These are phyloP conservation scores for Ovibos moschatus DNA, from an alignment of 2,113 vertebrate species.

Conservation along the genomic window DNA sequence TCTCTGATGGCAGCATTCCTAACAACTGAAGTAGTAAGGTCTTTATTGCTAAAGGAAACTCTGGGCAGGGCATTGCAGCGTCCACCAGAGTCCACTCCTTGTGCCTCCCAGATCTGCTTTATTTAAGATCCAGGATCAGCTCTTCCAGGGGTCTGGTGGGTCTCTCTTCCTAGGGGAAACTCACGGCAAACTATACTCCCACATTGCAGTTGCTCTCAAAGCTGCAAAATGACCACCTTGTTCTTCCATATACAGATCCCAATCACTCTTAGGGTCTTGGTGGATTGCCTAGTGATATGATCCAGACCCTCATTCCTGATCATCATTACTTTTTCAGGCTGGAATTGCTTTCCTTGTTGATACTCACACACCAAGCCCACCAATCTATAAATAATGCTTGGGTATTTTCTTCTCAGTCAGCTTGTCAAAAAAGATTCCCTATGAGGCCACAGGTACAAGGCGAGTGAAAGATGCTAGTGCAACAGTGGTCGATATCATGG, in stretches of 20 bases:
- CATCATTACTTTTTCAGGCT: background rate
- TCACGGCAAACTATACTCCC: background rate
- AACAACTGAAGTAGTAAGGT: background rate
- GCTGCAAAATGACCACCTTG: background rate
- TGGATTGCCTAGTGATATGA: background rate
- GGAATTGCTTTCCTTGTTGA: background rate
- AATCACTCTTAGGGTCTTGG: background rate
- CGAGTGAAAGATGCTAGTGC: background rate
- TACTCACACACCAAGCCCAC: background rate
- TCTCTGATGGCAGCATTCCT: conserved; percentile 15
- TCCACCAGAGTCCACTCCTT: background rate
- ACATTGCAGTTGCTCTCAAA: background rate
- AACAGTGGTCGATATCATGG: background rate
- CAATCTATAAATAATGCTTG: background rate
- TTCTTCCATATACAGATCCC: background rate
- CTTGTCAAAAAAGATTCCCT: background rate
- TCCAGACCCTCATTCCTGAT: background rate
- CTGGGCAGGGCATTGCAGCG: background rate
- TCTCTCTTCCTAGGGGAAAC: background rate
- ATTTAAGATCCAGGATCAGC: background rate
- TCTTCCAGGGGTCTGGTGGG: background rate
- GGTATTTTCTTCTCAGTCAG: background rate
- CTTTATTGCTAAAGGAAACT: background rate
- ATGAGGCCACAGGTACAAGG: background rate
- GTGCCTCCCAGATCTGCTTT: background rate